Evolutionary conservation across 2,888 invertebrate species (phyloP).

Genomic region (Nycteola revayana): DNA sequence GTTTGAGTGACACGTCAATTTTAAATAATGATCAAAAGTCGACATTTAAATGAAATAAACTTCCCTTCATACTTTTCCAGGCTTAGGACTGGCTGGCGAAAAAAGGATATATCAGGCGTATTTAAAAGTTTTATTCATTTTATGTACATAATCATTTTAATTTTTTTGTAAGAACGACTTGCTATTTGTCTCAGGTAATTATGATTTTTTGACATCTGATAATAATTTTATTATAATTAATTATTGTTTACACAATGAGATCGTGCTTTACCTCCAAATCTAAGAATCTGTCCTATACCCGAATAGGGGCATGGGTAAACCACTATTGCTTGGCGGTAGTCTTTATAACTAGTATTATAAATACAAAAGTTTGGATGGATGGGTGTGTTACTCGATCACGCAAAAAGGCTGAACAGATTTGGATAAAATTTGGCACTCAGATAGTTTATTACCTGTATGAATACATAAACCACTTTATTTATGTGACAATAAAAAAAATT

Average conservation of each 20-base stretch:
- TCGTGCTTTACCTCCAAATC: conserved; percentile 10
- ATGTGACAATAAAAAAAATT: no score
- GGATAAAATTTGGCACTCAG: conserved; percentile 10
- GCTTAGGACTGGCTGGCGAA: conserved; percentile 5
- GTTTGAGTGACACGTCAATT: no score
- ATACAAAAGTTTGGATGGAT: conserved; percentile 10
- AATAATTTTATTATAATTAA: no score
- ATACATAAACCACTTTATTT: no score
- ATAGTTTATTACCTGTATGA: conserved; percentile 6
- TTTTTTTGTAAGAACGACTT: no score
- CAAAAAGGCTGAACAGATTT: conserved; percentile 11
- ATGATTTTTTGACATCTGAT: no score
- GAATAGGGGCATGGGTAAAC: conserved; percentile 10
- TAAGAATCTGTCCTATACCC: conserved; percentile 10
- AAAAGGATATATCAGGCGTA: conserved; percentile 2
- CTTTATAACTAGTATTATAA: conserved; percentile 7
- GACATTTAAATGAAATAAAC: conserved; percentile 1
- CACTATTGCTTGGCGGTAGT: conserved; percentile 16
- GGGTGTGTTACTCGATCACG: conserved; percentile 12
- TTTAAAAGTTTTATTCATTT: conserved; percentile 3
- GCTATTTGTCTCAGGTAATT: no score
- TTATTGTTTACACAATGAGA: background rate
- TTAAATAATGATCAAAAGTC: background rate
- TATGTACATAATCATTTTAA: conserved; percentile 1
- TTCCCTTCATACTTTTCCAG: conserved; percentile 5